Conservation (phyloP, 2,888 invertebrate species). For the Agriopis marginaria region DNA sequence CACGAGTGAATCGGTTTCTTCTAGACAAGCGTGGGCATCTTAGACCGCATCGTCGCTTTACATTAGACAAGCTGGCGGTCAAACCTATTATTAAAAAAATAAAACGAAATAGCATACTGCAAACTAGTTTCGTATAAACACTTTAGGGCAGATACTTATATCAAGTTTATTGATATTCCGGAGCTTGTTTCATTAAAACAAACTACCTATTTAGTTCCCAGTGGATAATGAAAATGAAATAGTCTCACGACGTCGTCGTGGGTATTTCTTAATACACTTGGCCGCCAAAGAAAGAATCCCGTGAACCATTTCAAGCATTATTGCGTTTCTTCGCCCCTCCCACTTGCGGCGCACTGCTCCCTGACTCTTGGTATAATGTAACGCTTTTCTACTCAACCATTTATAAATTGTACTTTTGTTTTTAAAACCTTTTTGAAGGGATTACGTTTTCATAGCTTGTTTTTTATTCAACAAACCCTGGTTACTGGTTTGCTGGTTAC, state of each 20-base stretch:
- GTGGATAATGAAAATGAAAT: conserved; percentile 57
- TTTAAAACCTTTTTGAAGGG: conserved; percentile 42
- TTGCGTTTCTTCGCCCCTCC: conserved; percentile 52
- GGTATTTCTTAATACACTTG: conserved; percentile 65
- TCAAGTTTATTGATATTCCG: conserved; percentile 26
- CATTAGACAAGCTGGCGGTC: too few species aligned
- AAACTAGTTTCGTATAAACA: conserved; percentile 5
- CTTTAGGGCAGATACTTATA: conserved; percentile 17
- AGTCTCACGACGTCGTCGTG: conserved; percentile 52
- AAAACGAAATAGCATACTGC: neutral
- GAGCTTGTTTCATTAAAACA: conserved; percentile 32
- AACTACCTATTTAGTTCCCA: conserved; percentile 37
- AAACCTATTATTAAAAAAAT: too few species aligned
- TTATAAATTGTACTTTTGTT: conserved; percentile 38
- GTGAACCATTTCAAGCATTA: conserved; percentile 53
- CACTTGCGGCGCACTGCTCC: conserved; percentile 49
- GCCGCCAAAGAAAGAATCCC: conserved; percentile 60
- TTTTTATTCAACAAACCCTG: conserved; percentile 1
- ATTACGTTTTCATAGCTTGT: conserved; percentile 35
- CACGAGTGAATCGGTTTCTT: too few species aligned
- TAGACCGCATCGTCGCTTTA: too few species aligned
- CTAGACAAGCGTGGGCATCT: too few species aligned
- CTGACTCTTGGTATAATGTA: conserved; percentile 51
- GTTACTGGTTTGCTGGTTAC: too few species aligned
- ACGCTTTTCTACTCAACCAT: conserved; percentile 45